Percentiles rank a stretch among this genome's conserved stretches.
These are phyloP conservation scores for Drosophila macrospina DNA, from an alignment of 2,888 invertebrate genomes.

Conservation along the genomic window DNA sequence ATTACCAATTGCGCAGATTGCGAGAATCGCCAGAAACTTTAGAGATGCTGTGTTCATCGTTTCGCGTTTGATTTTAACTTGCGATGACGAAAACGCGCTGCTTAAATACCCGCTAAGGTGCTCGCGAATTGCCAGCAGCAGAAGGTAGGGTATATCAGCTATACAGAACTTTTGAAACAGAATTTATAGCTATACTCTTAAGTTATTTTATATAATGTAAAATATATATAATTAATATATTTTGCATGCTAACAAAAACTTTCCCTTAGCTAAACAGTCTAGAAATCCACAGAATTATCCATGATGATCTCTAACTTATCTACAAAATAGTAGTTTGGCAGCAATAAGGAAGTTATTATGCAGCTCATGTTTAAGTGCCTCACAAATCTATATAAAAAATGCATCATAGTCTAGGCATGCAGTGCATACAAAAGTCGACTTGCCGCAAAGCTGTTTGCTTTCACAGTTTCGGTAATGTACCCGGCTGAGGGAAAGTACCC, in stretches of 20 bases:
- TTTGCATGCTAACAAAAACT: no score
- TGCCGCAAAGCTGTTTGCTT: neutral
- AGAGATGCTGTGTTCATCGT: conserved; percentile 46
- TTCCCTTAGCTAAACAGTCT: no score
- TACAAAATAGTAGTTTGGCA: no score
- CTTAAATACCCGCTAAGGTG: conserved; percentile 49
- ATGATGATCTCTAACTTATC: no score
- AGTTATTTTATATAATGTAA: no score
- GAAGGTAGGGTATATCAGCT: conserved; percentile 17
- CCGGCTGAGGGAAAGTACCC: conserved; percentile 51
- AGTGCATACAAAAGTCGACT: conserved; percentile 19
- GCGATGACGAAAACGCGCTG: conserved; percentile 4
- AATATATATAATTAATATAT: no score
- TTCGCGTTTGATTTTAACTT: conserved; percentile 32
- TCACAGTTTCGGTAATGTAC: conserved; percentile 45
- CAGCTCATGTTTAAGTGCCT: no score
- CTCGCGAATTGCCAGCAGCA: neutral
- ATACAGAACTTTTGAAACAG: no score
- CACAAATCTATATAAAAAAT: neutral
- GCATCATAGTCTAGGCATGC: neutral
- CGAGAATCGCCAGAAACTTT: conserved; percentile 48
- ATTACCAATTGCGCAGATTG: conserved; percentile 65
- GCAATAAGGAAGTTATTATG: no score
- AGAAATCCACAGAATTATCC: no score
- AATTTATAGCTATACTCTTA: no score